Percentiles rank a stretch among this genome's conserved stretches.
Evolutionary conservation across 2,888 invertebrate species (phyloP).

Genomic region (Philonicus albiceps): DNA sequence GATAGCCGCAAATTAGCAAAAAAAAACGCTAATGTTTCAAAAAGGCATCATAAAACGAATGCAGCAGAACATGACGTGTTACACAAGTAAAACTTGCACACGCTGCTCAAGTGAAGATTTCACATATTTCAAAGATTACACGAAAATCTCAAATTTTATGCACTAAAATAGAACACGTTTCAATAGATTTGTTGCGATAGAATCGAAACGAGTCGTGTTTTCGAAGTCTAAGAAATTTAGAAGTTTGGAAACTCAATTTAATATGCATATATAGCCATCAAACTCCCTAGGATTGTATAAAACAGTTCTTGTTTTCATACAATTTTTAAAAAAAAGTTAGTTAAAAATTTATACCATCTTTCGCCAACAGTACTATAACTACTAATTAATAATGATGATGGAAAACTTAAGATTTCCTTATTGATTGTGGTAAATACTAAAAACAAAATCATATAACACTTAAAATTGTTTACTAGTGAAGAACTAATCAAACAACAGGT

Average conservation of each 20-base stretch:
- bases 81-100: neutral
- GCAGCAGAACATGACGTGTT: neutral
- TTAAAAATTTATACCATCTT: neutral
- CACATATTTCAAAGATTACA: neutral
- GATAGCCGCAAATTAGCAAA: neutral
- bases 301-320: neutral
- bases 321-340: neutral
- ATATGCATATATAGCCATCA: neutral
- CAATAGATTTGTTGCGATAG: neutral
- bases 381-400: neutral
- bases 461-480: neutral
- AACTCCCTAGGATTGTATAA: neutral
- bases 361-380: neutral
- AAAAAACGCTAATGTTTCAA: neutral
- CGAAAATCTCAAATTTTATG: neutral
- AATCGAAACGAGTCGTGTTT: neutral
- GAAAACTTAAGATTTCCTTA: neutral
- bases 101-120: neutral
- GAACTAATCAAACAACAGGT: neutral
- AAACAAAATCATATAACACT: neutral
- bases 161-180: neutral
- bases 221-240: neutral
- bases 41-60: neutral
- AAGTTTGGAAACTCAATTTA: neutral
- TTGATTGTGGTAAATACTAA: neutral